phyloP scores from a whole-genome alignment of 2,888 invertebrate species.

The Nemurella pictetii region DNA sequence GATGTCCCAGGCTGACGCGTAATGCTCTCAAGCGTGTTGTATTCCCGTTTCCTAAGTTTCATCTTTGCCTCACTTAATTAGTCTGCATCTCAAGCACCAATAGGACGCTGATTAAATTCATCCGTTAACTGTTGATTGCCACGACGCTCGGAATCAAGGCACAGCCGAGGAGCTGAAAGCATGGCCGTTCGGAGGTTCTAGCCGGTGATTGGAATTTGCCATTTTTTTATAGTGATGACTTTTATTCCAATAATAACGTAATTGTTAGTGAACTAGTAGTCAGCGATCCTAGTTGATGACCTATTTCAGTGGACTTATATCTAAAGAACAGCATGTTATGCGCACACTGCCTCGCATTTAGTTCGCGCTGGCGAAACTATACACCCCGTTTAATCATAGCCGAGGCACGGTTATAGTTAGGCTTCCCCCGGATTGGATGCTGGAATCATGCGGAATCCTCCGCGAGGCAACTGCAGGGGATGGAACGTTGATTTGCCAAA shows the following conservation, averaged over 20 bases:
- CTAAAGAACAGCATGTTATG: neutral
- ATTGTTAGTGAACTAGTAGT: neutral
- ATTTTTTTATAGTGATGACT: neutral
- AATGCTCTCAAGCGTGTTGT: neutral
- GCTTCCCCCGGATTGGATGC: neutral
- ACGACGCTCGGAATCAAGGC: neutral
- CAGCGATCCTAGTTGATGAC: neutral
- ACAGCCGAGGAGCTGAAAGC: neutral
- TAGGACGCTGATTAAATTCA: neutral
- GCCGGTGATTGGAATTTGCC: neutral
- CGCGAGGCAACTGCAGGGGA: neutral
- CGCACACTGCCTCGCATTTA: neutral
- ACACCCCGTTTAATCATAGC: neutral
- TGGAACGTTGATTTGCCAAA: conserved; percentile 23
- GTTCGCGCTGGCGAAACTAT: neutral
- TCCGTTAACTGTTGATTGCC: neutral
- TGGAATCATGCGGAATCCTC: neutral
- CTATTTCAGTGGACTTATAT: neutral
- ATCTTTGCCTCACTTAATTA: neutral
- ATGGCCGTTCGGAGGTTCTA: neutral
- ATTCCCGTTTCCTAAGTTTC: neutral
- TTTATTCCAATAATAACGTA: neutral
- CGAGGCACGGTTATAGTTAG: neutral
- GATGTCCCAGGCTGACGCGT: neutral
- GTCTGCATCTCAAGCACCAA: neutral